A percentile compares a stretch with the other conserved stretches of the same genome.
These are phyloP conservation scores for Mustela nigripes DNA, from an alignment of 2,113 vertebrate genomes.

Conservation along the genomic window DNA sequence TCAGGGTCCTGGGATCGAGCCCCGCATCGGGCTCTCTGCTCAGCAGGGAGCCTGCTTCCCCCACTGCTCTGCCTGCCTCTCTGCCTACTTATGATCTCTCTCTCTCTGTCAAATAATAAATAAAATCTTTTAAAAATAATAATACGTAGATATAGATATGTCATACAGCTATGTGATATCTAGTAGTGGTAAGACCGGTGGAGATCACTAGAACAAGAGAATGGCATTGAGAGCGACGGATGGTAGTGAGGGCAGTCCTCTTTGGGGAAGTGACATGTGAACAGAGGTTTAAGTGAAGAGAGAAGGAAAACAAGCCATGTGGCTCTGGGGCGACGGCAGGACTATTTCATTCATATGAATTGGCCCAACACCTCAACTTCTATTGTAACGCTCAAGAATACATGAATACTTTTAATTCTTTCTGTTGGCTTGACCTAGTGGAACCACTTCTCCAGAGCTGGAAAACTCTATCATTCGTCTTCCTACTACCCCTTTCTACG, in stretches of 20 bases:
- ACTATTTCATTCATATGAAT: background rate
- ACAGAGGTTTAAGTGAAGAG: background rate
- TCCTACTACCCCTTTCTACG: background rate
- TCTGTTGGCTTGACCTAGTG: background rate
- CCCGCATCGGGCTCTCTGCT: no score
- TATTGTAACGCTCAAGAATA: background rate
- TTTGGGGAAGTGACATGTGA: background rate
- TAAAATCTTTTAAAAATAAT: no score
- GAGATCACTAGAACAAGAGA: no score
- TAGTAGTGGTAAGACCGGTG: background rate
- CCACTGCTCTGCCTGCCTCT: no score
- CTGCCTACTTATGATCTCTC: no score
- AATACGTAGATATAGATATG: background rate
- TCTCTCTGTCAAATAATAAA: no score
- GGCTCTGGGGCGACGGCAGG: background rate
- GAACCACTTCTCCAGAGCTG: background rate
- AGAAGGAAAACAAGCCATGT: background rate
- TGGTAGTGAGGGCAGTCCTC: background rate
- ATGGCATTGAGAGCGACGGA: rapidly evolving
- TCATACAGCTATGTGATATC: background rate
- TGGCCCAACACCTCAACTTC: background rate
- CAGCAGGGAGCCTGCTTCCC: no score
- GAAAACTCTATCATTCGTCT: background rate
- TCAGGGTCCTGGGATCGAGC: no score
- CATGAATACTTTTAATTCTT: background rate